Evolutionary conservation across 2,113 vertebrate species (phyloP).

Genomic region (Ondatra zibethicus): DNA sequence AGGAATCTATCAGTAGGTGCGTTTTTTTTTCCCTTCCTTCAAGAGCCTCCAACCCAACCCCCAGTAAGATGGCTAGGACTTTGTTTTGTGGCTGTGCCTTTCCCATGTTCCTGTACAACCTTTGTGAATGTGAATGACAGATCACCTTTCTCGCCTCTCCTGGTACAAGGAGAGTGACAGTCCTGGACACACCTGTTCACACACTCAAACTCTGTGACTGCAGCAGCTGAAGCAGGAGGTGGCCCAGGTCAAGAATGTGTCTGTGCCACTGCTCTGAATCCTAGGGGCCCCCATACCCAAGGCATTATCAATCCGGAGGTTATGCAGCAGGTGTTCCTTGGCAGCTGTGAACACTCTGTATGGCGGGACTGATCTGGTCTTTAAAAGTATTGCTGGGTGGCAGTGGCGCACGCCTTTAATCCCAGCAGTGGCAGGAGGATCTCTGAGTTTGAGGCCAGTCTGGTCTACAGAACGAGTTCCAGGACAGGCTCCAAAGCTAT

Average conservation of each 20-base stretch:
- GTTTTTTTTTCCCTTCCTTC: neutral
- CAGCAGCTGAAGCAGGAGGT: neutral
- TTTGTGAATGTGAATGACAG: neutral
- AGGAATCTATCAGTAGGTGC: neutral
- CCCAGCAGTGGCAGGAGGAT: too few relatives aligned
- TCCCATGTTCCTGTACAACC: neutral
- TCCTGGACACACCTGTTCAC: neutral
- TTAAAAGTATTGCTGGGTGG: neutral
- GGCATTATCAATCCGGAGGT: slow-evolving; percentile 9
- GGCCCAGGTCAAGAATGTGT: neutral
- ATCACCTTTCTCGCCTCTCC: neutral
- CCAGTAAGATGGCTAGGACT: neutral
- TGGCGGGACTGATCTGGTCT: neutral
- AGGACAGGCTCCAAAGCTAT: too few relatives aligned
- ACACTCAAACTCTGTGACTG: neutral
- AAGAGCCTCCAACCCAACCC: neutral
- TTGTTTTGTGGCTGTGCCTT: neutral
- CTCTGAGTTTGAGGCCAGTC: too few relatives aligned
- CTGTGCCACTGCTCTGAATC: slow-evolving; percentile 28
- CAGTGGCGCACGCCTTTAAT: too few relatives aligned
- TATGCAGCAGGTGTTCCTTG: neutral
- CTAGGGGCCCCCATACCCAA: neutral
- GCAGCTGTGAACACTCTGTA: neutral
- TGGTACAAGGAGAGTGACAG: neutral
- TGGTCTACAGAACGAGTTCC: too few relatives aligned